phyloP scores from a whole-genome alignment of 2,797 vertebrate species.

The Cottoperca gobio region DNA sequence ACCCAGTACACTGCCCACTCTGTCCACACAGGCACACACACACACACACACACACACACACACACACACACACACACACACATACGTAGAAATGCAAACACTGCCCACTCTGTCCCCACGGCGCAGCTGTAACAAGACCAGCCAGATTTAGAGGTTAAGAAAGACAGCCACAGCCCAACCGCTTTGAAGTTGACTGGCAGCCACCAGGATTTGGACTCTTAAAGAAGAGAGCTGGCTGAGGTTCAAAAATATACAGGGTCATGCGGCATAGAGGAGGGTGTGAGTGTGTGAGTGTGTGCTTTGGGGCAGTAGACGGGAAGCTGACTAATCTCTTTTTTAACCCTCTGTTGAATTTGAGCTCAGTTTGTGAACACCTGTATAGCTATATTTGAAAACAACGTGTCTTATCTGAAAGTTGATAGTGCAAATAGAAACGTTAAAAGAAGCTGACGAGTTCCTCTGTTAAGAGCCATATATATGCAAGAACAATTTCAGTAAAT shows the following conservation, averaged over 20 bases:
- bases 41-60: conserved; percentile 30
- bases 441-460: conserved; percentile 21
- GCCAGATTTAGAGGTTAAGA: conserved; percentile 85
- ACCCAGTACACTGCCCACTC: conserved; percentile 83
- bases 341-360: conserved; percentile 60
- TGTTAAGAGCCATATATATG: conserved; percentile 50
- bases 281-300: conserved; percentile 63
- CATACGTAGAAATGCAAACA: conserved; percentile 62
- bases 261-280: conserved; percentile 60
- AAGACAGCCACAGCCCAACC: conserved; percentile 74
- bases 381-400: conserved; percentile 22
- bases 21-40: conserved; percentile 59
- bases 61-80: conserved; percentile 30
- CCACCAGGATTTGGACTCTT: conserved; percentile 78
- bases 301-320: conserved; percentile 67
- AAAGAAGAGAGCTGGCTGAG: conserved; percentile 71
- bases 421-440: conserved; percentile 19
- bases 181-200: conserved; percentile 85
- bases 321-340: conserved; percentile 81
- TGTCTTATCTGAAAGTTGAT: conserved; percentile 11
- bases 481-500: conserved; percentile 72
- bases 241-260: conserved; percentile 80
- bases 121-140: conserved; percentile 79
- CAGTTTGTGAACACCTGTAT: conserved; percentile 25
- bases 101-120: conserved; percentile 85